phyloP scores from a whole-genome alignment of 2,797 vertebrate genomes.

The Muraenolepis orangiensis region DNA sequence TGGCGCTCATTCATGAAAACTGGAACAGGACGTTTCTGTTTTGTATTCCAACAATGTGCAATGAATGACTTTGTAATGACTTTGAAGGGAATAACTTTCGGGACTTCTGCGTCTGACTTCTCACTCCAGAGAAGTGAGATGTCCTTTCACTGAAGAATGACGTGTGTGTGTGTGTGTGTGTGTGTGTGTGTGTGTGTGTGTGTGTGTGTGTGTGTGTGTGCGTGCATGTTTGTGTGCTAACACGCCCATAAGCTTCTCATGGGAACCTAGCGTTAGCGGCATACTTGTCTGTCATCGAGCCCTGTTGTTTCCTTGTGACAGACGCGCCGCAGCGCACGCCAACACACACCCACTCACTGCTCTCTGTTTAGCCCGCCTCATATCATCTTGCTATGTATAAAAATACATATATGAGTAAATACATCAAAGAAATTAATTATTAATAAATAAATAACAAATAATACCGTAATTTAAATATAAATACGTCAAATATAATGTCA shows the following conservation, averaged over 20 bases:
- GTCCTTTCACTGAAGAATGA: too few species aligned
- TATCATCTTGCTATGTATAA: constrained; percentile 8
- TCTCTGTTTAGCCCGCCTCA: constrained; percentile 18
- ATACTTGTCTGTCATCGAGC: constrained; percentile 54
- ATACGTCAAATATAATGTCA: background rate
- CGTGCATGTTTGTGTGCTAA: constrained; percentile 36
- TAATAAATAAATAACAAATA: background rate
- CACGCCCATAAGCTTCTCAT: constrained; percentile 63
- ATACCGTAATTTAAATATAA: background rate
- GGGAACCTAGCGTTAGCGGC: constrained; percentile 66
- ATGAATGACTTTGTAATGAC: background rate
- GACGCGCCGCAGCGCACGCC: constrained; percentile 32
- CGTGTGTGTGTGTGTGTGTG: too few species aligned
- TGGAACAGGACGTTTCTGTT: background rate
- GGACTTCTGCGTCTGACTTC: too few species aligned
- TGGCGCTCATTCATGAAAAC: background rate
- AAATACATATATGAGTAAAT: background rate
- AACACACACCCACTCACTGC: constrained; percentile 24
- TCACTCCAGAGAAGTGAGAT: too few species aligned
- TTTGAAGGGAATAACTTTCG: background rate
- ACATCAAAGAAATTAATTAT: background rate
- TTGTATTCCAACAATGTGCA: background rate
- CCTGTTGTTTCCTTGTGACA: constrained; percentile 46
- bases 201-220: constrained; percentile 18
- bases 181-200: constrained; percentile 5